Conservation (phyloP, 30 jellyfish, hydroid and myxozoan species). For the Pelagia noctiluca region DNA sequence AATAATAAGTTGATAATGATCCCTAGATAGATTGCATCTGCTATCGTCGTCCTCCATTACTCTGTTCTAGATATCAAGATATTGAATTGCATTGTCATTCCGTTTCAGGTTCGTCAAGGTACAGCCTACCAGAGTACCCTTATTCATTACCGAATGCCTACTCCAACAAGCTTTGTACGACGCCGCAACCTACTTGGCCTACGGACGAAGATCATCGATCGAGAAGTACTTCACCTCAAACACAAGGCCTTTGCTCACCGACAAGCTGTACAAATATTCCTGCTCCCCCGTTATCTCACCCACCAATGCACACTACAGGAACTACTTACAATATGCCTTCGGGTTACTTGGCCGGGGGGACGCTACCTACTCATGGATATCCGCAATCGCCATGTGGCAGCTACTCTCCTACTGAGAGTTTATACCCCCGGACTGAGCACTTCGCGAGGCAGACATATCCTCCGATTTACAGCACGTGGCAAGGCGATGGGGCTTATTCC, state of each 20-base stretch:
- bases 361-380: slow-evolving; percentile 67
- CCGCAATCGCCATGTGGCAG: slow-evolving; percentile 71
- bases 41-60: background rate
- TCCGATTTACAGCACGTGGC: slow-evolving; percentile 75
- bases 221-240: slow-evolving; percentile 77
- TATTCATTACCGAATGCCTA: slow-evolving; percentile 62
- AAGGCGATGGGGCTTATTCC: slow-evolving; percentile 69
- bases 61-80: background rate
- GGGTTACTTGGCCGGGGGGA: slow-evolving; percentile 57
- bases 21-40: too few relatives aligned
- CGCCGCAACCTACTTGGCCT: slow-evolving; percentile 75
- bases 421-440: slow-evolving; percentile 74
- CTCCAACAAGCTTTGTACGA: slow-evolving; percentile 60
- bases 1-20: too few relatives aligned
- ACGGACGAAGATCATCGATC: slow-evolving; percentile 75
- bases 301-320: slow-evolving; percentile 77
- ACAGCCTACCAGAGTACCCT: slow-evolving; percentile 84
- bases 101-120: slow-evolving; percentile 52
- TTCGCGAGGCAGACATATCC: slow-evolving; percentile 70
- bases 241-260: slow-evolving; percentile 74
- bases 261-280: slow-evolving; percentile 68
- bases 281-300: slow-evolving; percentile 93
- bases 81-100: background rate
- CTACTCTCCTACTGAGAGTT: slow-evolving; percentile 80
- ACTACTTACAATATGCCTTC: slow-evolving; percentile 65